Percentiles rank a stretch among this genome's conserved stretches.
Conservation (phyloP, 2,797 vertebrate species). For the Pterois miles region DNA sequence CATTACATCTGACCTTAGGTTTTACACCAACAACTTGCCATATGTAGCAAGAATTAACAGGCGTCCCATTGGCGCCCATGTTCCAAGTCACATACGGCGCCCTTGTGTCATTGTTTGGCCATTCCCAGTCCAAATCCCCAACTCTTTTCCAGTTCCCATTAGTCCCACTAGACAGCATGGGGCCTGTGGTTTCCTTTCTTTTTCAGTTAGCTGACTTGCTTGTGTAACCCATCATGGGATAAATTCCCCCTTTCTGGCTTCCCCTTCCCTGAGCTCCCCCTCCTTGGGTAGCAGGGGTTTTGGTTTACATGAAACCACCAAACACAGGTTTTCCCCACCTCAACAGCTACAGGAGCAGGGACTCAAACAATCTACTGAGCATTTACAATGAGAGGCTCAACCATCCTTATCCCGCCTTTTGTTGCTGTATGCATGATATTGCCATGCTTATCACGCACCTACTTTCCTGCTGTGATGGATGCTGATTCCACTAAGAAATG, state of each 20-base stretch:
- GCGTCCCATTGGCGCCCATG: not conserved
- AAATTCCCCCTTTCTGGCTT: constrained; percentile 38
- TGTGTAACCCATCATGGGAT: constrained; percentile 55
- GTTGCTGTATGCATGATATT: constrained; percentile 27
- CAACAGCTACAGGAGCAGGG: constrained; percentile 57
- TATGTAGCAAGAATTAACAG: not conserved
- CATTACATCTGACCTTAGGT: not conserved
- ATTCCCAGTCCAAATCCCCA: constrained; percentile 26
- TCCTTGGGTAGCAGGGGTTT: constrained; percentile 41
- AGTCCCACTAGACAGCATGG: constrained; percentile 73
- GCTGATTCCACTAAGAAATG: constrained; percentile 56
- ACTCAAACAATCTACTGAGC: constrained; percentile 45
- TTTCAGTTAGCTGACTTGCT: constrained; percentile 47
- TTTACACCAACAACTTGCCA: not conserved
- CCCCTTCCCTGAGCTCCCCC: constrained; percentile 20
- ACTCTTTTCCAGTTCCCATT: constrained; percentile 64
- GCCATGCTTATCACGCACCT: constrained; percentile 45
- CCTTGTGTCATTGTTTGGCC: constrained; percentile 45
- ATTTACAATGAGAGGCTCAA: constrained; percentile 52
- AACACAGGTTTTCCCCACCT: constrained; percentile 60
- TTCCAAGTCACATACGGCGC: constrained; percentile 8
- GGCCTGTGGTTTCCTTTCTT: constrained; percentile 79
- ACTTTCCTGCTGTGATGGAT: constrained; percentile 50
- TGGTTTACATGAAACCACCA: constrained; percentile 61
- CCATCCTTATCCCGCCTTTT: constrained; percentile 24